Evolutionary conservation across 2,888 invertebrate species (phyloP), one percentile per base, ranked within the genome.

Genomic region (Pardosa pseudoannulata): DNA sequence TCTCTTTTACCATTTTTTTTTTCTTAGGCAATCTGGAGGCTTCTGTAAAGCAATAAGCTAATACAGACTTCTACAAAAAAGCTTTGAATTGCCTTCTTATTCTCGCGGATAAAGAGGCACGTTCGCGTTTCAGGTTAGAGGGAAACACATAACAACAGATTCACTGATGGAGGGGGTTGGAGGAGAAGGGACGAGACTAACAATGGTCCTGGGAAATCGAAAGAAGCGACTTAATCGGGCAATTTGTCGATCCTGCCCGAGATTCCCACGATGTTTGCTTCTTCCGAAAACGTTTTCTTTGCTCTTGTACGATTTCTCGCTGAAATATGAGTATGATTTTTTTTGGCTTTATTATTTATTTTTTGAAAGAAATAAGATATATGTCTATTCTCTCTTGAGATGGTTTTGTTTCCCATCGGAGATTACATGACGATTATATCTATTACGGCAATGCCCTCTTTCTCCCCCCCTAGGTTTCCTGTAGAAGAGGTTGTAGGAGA

Each of bases 211-310:
- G 76, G 76, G 82, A 76, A 76, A 76, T 76, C 76, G 39, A 36
- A 70, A 41, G 76, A 83, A 50, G 68, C 46, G 64, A 76, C 72
- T 76, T 83, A 83, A 83, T 83, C 82, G 82, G 82, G 71, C 82
- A 83, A 83, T 83, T 83, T 83, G 82, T 83, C 82, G 82, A 83
- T 65, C 71, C 62, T 32, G 27, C 50, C 11, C 36, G 16, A 28
- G 50, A 70, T 83, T 83, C 82, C 82, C 82, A 83, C 82, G 82
- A 83, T 76, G 7, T 56, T 56, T 56, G 9, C 2, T 46, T 56
- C 23, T 83, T 65, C 32, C 62, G 56, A 62, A 68, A 80, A 31
- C 11, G 56, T 27, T 62, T 62, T 68, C 68, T 32, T 39, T 31
- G 19, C 68, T 39, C 65, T 19, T 65, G 27, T 28, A 28, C 16